Base-by-base conservation (phyloP, 92 coral and sea anemone genomes). In the Scolanthus callimorphus region DNA sequence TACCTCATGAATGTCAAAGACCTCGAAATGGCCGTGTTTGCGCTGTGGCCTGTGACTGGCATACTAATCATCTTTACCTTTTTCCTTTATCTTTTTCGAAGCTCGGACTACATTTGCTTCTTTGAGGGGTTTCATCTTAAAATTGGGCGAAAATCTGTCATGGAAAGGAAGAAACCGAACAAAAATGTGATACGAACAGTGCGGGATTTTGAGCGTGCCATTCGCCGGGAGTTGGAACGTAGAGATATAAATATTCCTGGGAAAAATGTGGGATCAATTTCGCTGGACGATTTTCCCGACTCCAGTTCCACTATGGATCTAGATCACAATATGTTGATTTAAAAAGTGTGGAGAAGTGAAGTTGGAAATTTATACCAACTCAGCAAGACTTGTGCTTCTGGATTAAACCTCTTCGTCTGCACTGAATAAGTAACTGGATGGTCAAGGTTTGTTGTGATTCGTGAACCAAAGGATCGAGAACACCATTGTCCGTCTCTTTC, bases 21-120 rank as follows among this genome's bases (percentile, higher is more conserved):
- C 23, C 34, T 67, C 1, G 37, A 56, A 54, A 20, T 67, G 0
- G 64, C 57, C 1, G 55, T 67, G 12, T 10, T 55, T n/a, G 21
- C 29, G 3, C 57, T 67, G 30, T 67, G 74, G 74, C 74, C 74
- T 39, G 63, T 67, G 9, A 67, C 74, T 19, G 53, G 74, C 8
- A 39, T 56, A 27, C 21, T 56, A 0, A 31, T 56, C 17, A 17
- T 67, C 4, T 0, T 55, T 39, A 67, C 74, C 3, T 67, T 67
- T 29, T 25, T 67, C 15, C 23, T 41, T 27, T 67, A 67, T 15
- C 8, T 67, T 25, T 67, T 38, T 55, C 74, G 74, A 0, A 54
- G 51, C 2, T 67, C 74, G 25, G 62, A 67, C 27, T 67, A 41
- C 25, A 44, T 55, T 25, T 67, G 63, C 24, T 34, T 67, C 19